A percentile compares a stretch with the other conserved stretches of the same genome.
Conservation (phyloP, 2,113 vertebrate species). For the Rhagologus leucostigma region DNA sequence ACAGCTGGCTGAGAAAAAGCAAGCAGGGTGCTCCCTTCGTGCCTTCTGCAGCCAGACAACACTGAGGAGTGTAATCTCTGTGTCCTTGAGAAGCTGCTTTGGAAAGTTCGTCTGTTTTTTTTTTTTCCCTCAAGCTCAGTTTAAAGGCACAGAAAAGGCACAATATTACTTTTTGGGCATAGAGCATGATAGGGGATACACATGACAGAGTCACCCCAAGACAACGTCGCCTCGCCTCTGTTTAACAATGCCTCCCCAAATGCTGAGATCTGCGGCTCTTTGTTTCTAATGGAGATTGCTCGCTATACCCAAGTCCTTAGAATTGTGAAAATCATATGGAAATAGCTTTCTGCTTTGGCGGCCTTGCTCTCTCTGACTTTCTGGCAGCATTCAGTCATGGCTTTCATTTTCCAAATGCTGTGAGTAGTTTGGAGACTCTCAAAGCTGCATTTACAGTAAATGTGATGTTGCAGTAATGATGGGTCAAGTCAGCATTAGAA, state of each 20-base stretch:
- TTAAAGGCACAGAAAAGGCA: too few species aligned
- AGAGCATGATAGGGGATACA: too few species aligned
- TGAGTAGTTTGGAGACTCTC: slow-evolving; percentile 33
- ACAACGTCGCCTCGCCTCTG: fast-evolving
- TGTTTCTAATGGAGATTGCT: not conserved
- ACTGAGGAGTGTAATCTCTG: too few species aligned
- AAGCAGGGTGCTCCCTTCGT: too few species aligned
- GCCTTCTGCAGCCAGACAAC: too few species aligned
- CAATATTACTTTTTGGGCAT: too few species aligned
- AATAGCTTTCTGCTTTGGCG: not conserved
- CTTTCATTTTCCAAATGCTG: slow-evolving; percentile 45
- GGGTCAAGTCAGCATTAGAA: slow-evolving; percentile 34
- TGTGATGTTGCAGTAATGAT: slow-evolving; percentile 42
- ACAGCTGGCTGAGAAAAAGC: too few species aligned
- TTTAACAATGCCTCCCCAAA: not conserved
- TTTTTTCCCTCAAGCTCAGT: too few species aligned
- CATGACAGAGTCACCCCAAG: too few species aligned
- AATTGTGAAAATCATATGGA: not conserved
- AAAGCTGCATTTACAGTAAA: slow-evolving; percentile 36
- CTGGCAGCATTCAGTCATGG: not conserved
- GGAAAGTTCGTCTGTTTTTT: too few species aligned
- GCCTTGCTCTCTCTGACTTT: slow-evolving; percentile 13
- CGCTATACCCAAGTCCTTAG: not conserved
- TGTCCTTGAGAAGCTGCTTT: too few species aligned
- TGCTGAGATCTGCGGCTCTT: not conserved